Percentiles rank a stretch among this genome's conserved stretches.
phyloP scores from a whole-genome alignment of 2,888 invertebrate genomes.

The Vanessa cardui region DNA sequence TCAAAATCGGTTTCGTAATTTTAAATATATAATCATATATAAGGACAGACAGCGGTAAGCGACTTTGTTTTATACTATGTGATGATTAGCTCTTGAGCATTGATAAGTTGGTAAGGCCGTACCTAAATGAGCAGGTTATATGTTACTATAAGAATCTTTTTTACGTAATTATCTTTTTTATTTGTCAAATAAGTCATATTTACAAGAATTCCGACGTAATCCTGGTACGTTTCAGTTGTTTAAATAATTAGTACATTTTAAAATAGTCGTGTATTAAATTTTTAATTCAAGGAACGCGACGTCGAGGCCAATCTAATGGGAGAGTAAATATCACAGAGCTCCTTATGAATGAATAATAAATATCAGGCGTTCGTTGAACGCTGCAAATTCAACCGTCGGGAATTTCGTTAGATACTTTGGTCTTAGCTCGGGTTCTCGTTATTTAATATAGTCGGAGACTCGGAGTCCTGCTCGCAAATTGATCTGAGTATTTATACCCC shows the following conservation, averaged over 20 bases:
- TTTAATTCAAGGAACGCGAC: conserved; percentile 74
- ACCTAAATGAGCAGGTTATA: too few relatives aligned
- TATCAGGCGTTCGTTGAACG: conserved; percentile 57
- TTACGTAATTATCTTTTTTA: too few relatives aligned
- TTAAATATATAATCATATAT: too few relatives aligned
- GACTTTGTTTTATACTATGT: too few relatives aligned
- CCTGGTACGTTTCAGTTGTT: neutral
- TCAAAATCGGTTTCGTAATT: too few relatives aligned
- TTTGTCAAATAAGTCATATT: too few relatives aligned
- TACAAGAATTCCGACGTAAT: neutral
- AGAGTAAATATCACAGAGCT: conserved; percentile 76
- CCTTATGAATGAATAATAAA: conserved; percentile 77
- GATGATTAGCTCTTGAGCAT: too few relatives aligned
- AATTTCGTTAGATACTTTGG: conserved; percentile 45
- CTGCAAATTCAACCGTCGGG: conserved; percentile 57
- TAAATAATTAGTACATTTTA: conserved; percentile 22
- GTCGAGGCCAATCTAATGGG: conserved; percentile 69
- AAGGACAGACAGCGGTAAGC: too few relatives aligned
- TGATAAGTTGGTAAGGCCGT: too few relatives aligned
- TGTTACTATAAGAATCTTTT: too few relatives aligned
- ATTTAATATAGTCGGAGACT: conserved; percentile 14
- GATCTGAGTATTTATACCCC: neutral
- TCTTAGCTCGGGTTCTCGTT: conserved; percentile 24
- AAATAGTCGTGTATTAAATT: conserved; percentile 61
- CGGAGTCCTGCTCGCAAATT: conserved; percentile 10